These are phyloP conservation scores for Xylocampa areola DNA, from an alignment of 2,888 invertebrate genomes.

Conservation along the genomic window DNA sequence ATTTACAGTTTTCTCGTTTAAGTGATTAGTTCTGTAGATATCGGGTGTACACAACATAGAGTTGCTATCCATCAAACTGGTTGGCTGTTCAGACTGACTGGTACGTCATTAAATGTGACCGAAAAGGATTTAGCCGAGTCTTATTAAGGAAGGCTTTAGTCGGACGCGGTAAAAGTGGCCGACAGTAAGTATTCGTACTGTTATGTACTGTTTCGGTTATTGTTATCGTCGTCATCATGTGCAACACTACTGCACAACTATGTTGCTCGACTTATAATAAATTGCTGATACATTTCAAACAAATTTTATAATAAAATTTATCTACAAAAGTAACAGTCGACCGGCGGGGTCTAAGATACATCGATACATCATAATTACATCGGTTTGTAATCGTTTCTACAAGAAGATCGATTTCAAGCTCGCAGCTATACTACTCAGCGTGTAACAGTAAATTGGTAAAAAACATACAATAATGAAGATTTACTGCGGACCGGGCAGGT, in stretches of 20 bases:
- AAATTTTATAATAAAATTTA: conserved; percentile 54
- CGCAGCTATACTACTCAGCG: conserved; percentile 58
- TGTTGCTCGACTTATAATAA: conserved; percentile 1
- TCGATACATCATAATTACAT: conserved; percentile 65
- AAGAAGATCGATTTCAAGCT: conserved; percentile 61
- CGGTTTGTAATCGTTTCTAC: conserved; percentile 62
- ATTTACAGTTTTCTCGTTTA: conserved; percentile 63
- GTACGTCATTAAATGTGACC: conserved; percentile 86
- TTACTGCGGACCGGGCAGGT: conserved; percentile 79
- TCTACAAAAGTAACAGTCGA: conserved; percentile 43
- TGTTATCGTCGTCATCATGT: conserved; percentile 34
- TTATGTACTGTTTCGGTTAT: conserved; percentile 51
- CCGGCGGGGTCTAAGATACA: conserved; percentile 50
- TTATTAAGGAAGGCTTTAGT: conserved; percentile 81
- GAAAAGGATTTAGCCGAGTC: conserved; percentile 83
- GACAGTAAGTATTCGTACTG: conserved; percentile 51
- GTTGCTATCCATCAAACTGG: conserved; percentile 82
- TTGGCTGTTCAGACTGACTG: conserved; percentile 72
- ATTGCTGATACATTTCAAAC: conserved; percentile 11
- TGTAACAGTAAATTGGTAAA: conserved; percentile 80
- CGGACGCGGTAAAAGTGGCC: conserved; percentile 74
- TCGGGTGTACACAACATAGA: conserved; percentile 73
- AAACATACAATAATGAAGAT: conserved; percentile 82
- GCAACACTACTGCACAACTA: conserved; percentile 3
- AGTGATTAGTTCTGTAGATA: conserved; percentile 73